Evolutionary conservation across 1,140 invertebrate genomes (phyloP).

Genomic region (Parasteatoda tepidariorum): DNA sequence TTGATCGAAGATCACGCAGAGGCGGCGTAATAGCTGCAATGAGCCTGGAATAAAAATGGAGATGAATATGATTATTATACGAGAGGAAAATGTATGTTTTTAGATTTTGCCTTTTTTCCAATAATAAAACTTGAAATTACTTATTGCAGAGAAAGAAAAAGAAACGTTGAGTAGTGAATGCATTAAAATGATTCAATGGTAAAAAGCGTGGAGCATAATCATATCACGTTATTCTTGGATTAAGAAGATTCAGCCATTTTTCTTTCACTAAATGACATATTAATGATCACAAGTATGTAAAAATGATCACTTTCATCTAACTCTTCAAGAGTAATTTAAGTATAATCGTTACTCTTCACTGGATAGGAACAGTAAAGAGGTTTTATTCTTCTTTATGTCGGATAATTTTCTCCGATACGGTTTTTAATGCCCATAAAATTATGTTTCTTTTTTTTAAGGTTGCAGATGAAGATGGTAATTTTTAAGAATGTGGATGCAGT

Average conservation of each 20-base stretch:
- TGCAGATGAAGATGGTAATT: too few relatives aligned
- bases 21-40: background rate
- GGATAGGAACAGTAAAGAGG: too few relatives aligned
- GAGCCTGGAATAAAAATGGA: constrained; percentile 30
- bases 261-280: constrained; percentile 45
- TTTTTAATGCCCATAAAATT: constrained; percentile 4
- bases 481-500: too few relatives aligned
- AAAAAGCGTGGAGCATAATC: constrained; percentile 19
- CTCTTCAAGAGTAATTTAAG: constrained; percentile 21
- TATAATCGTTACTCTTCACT: constrained; percentile 22
- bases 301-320: background rate
- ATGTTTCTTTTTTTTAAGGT: background rate
- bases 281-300: constrained; percentile 15
- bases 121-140: constrained; percentile 41
- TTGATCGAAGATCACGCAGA: background rate
- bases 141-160: constrained; percentile 65
- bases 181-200: background rate
- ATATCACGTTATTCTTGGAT: constrained; percentile 42
- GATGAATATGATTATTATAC: constrained; percentile 45
- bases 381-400: too few relatives aligned
- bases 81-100: constrained; percentile 29
- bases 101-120: background rate
- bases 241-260: constrained; percentile 33
- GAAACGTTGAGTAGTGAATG: background rate
- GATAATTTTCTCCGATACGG: too few relatives aligned